Evolutionary conservation across 1,140 invertebrate genomes (phyloP), one percentile per base, ranked within the genome.

Genomic region (Drosophila mauritiana): DNA sequence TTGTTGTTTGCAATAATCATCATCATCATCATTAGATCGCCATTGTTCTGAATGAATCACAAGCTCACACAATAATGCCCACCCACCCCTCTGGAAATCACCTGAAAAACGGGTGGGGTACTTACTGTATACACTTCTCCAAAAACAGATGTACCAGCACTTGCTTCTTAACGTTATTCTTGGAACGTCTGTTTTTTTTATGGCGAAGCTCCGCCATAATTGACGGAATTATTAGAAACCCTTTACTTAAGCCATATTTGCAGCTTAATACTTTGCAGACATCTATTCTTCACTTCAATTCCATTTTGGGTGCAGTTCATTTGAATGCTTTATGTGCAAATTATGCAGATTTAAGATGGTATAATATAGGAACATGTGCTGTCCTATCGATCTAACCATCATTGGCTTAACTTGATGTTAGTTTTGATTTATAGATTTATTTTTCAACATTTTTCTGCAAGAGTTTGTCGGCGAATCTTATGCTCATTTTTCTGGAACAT

Each of bases 21-120:
- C 43, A 56, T 55, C 27, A 56, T 56, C 57, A 42, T 58, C 58
- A 57, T 74, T 46, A 31, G 31, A 73, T 73, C 46, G 80, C 81
- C 78, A 68, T 70, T 70, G 82, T 86, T 81, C 82, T 86, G 73
- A 86, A 85, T 85, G 82, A 85, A 85, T 86, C 81, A 81, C 74
- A 86, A 54, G 78, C 74, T 8, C 78, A 78, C 64, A 72, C 80
- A 84, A 63, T 58, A 55, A 74, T 37, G 15, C 37, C 22, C 37
- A 4, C 57, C 22, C 67, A 37, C 7, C 39, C 54, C n/a, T 42
- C 5, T 1, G 36, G 45, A 31, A 12, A 17, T 22, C 31, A 31
- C 31, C 31, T 10, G 27, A 31, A 17, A n/a, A 17, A 31, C 8
- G 15, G 1, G 22, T 11, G 46, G 27, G n/a, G 4, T 31, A 31